Base-by-base conservation (phyloP, 2,113 vertebrate species). In the Myiagra hebetior region DNA sequence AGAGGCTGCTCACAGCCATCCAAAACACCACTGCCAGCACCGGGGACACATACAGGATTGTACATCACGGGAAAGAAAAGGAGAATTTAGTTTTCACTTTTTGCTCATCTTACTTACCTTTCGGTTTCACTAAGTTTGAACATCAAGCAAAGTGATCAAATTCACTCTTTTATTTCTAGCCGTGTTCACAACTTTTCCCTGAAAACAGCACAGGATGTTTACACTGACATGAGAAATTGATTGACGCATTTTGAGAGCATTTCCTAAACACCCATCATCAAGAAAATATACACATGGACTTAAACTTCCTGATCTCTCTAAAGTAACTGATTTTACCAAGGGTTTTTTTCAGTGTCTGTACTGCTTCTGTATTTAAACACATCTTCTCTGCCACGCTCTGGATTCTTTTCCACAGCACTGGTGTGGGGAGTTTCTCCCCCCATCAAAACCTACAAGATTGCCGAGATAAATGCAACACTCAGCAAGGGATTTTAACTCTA, bases 111-210 rank as follows among this genome's bases (percentile, higher is more conserved):
- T 77, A 31, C 60, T 59, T 63, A 86, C 30, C 56, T 78, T 73
- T 70, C 0, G 0, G 33, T 68, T 92, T 89, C 64, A 64, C 60
- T 68, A 67, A 49, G 60, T 68, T 56, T 52, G 46, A 68, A 86
- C 90, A 93, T 72, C 35, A 81, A 86, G 57, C 31, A 19, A 90
- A 93, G 60, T 56, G 49, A 90, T 67, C 70, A 83, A 86, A 91
- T 65, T 63, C 37, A 44, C 73, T 70, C 75, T 63, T 91, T 76
- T 82, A 74, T 91, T 78, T 46, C 78, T 21, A 87, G 44, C 10
- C 73, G 39, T 82, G 94, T 96, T 93, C 92, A 92, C 88, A 92
- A 31, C 69, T 91, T 84, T 78, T 49, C 92, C 47, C 83, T 92
- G 73, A 81, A 76, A 86, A 30, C 7, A 24, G 35, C n/a, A 49